Evolutionary conservation across 2,113 vertebrate genomes (phyloP), one percentile per base, ranked within the genome.

Genomic region (Hemibagrus wyckioides): DNA sequence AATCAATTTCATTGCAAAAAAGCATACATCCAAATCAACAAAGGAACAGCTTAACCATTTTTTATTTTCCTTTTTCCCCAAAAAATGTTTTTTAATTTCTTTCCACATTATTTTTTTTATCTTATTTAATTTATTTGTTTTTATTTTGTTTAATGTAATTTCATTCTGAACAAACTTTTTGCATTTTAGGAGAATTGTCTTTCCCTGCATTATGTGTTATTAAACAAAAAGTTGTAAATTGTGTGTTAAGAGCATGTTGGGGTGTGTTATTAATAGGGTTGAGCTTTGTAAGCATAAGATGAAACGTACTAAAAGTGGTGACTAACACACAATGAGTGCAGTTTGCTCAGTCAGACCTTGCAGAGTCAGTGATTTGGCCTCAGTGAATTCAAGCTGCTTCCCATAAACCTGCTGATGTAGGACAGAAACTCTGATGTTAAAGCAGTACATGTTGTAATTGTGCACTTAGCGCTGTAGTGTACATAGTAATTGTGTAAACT

Each of bases 371-470:
- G 11, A 21, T 80, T 67, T 36, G 44, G 52, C 28, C 57, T 41
- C 41, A 15, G 52, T 41, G 41, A 41, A 36, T n/a, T 17, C 15
- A n/a, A 57, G 15, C n/a, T 71, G 85, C 65, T 69, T 44, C 28
- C 13, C 19, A 25, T 44, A 25, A 87, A 87, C 17, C 28, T 87
- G 85, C 85, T 87, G 85, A 87, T 82, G 79, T 44, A 59, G 52
- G 1, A 50, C 79, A 75, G 52, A 69, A 54, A 3, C 15, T 28
- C 61, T 57, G 15, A 9, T 6, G 48, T 71, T 13, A 59, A 48
- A 33, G 52, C 15, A 54, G 52, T 33, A 39, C 36, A 57, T 19
- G 41, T 61, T 28, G 54, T 59, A 48, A 73, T 87, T 65, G 13
- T 59, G 65, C 23, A 80, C 67, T 41, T 73, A 67, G 54, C 28